Evolutionary conservation across 2,888 invertebrate species (phyloP), one percentile per base, ranked within the genome.

Genomic region (Eulithis testata): DNA sequence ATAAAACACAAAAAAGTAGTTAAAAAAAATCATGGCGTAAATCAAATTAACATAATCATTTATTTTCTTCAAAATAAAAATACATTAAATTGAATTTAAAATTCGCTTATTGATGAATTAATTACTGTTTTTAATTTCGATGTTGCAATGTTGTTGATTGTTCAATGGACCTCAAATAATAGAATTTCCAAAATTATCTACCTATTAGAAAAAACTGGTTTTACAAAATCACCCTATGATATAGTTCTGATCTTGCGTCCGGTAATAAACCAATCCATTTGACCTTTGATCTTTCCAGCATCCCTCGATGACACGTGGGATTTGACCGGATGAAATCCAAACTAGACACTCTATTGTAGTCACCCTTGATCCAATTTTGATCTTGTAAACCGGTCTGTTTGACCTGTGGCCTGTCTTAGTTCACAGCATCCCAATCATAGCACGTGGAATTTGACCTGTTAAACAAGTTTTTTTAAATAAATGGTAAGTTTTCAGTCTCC

Each of bases 231-330:
- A 36, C 76, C 77, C 77, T 71, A 58, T 74, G 78, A 69, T 77
- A 77, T 60, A 79, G 63, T 74, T 80, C 75, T 76, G 76, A 79
- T 79, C 80, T 80, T 75, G 61, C 57, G 58, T 63, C 65, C 54
- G 49, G 62, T 64, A n/a, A 12, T 44, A 12, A 64, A 57, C 37
- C 63, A 60, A 55, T 60, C 47, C 44, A 12, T 53, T 58, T 69
- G 59, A 63, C 59, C 49, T 47, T 50, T 61, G 63, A 21, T 51
- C 37, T 49, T 50, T 45, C 21, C 57, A 63, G 57, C 63, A 57
- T 63, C 63, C 57, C 45, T 58, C 36, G 40, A n/a, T 52, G 27
- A 40, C 43, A 51, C 58, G 40, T 51, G 55, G 12, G 27, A 55
- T 40, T 53, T 53, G 53, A 50, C 50, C 47, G 54, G 43, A 55